These are phyloP conservation scores for Pristionchus japonicus DNA, from an alignment of 2,888 invertebrate genomes.

Conservation along the genomic window DNA sequence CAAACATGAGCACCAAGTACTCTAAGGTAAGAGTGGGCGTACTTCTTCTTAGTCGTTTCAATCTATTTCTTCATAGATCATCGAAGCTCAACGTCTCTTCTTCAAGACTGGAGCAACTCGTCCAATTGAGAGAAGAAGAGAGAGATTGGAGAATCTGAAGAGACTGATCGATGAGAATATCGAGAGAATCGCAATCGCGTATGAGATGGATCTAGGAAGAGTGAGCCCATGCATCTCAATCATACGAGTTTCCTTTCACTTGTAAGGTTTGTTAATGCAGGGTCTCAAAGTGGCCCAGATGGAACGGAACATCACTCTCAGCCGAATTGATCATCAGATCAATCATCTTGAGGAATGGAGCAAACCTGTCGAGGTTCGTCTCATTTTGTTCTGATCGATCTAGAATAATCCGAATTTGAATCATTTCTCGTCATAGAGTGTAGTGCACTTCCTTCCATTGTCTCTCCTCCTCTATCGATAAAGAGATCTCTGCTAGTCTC, in stretches of 20 bases:
- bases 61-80: neutral
- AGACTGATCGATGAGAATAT: slow-evolving; percentile 87
- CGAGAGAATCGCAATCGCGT: slow-evolving; percentile 83
- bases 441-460: too few species aligned
- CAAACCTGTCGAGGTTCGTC: slow-evolving; percentile 47
- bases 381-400: too few species aligned
- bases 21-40: neutral
- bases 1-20: neutral
- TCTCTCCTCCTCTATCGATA: too few species aligned
- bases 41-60: too few species aligned
- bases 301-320: neutral
- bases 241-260: too few species aligned
- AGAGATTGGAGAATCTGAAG: slow-evolving; percentile 85
- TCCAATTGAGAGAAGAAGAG: slow-evolving; percentile 85
- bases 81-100: slow-evolving; percentile 71
- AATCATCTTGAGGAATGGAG: slow-evolving; percentile 49
- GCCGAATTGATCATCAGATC: slow-evolving; percentile 50
- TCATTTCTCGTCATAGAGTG: too few species aligned
- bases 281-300: neutral
- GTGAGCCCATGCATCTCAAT: too few species aligned
- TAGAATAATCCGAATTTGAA: too few species aligned
- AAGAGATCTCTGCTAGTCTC: too few species aligned
- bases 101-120: slow-evolving; percentile 88
- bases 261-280: too few species aligned
- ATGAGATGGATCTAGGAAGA: slow-evolving; percentile 86